phyloP scores from a whole-genome alignment of 2,113 vertebrate species.

The Leucosticte australis region DNA sequence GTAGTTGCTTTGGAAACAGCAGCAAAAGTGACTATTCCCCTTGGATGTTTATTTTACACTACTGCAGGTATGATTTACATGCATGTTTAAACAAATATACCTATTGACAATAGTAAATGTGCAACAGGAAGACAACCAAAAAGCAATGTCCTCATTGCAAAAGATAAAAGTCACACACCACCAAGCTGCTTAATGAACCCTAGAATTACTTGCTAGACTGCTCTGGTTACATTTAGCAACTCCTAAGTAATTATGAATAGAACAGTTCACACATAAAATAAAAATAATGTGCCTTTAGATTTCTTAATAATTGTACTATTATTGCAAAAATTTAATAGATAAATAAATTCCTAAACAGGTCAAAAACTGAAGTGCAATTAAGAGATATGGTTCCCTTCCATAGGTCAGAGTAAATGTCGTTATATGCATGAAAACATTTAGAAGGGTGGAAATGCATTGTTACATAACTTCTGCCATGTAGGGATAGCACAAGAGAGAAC shows the following conservation, averaged over 20 bases:
- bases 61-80: neutral
- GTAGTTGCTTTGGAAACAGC: neutral
- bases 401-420: neutral
- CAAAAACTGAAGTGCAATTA: neutral
- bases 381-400: neutral
- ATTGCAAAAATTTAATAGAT: neutral
- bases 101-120: neutral
- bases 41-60: neutral
- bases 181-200: neutral
- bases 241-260: neutral
- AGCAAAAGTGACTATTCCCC: neutral
- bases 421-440: neutral
- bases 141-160: neutral
- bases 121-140: neutral
- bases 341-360: neutral
- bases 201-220: neutral
- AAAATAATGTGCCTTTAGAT: neutral
- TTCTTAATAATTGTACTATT: neutral
- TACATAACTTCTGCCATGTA: neutral
- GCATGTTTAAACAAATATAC: neutral
- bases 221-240: neutral
- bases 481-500: neutral
- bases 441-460: neutral
- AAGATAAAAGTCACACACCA: neutral
- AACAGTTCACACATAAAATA: neutral